phyloP scores from a whole-genome alignment of 2,888 invertebrate genomes.

The Crematogaster levior region DNA sequence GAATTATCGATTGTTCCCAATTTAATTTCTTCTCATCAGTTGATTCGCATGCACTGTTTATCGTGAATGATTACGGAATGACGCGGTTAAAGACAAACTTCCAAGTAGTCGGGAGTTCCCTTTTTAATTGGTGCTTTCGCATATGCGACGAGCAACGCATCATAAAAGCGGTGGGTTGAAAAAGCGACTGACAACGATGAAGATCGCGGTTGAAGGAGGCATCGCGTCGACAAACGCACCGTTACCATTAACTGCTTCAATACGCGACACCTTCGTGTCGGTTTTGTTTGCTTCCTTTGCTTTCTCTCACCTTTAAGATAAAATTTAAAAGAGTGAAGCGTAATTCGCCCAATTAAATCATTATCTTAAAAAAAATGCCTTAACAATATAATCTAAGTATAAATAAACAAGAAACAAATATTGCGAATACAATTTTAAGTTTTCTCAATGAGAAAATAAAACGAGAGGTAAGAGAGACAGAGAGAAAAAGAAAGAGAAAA shows the following conservation, averaged over 20 bases:
- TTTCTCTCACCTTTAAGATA: constrained; percentile 9
- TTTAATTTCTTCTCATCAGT: constrained; percentile 19
- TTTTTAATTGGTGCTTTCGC: constrained; percentile 74
- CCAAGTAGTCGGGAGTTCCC: constrained; percentile 61
- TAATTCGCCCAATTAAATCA: neutral
- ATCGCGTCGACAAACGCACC: constrained; percentile 67
- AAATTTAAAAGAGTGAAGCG: neutral
- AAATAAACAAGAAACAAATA: neutral
- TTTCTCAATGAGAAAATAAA: neutral
- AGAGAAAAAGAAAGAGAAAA: neutral
- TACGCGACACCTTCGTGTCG: constrained; percentile 58
- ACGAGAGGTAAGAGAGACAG: neutral
- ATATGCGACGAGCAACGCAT: constrained; percentile 61
- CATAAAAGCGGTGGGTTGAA: constrained; percentile 74
- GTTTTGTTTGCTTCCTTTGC: constrained; percentile 26
- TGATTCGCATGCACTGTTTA: constrained; percentile 4
- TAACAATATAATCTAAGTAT: neutral
- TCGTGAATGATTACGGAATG: constrained; percentile 45
- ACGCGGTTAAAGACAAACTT: constrained; percentile 61
- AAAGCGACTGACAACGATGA: constrained; percentile 72
- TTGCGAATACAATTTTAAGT: neutral
- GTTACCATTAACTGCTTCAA: constrained; percentile 73
- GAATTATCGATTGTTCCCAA: constrained; percentile 15
- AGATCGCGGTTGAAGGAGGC: constrained; percentile 71
- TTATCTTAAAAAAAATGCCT: neutral